These are phyloP conservation scores for Neuroterus valhalla DNA, from an alignment of 1,140 invertebrate species.

Conservation along the genomic window DNA sequence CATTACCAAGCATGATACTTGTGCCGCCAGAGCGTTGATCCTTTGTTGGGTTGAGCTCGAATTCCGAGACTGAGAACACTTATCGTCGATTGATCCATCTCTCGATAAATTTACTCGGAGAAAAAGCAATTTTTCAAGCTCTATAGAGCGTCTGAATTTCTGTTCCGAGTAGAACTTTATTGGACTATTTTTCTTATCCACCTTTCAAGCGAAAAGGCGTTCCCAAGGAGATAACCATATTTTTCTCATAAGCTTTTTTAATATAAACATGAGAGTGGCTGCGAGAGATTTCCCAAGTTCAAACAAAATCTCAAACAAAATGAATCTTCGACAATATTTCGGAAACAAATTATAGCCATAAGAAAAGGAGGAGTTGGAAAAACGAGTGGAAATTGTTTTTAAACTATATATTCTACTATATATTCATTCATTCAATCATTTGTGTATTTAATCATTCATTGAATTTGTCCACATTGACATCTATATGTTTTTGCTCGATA, in stretches of 20 bases:
- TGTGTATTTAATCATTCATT: too few species aligned
- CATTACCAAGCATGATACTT: slow-evolving; percentile 24
- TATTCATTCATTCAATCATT: too few species aligned
- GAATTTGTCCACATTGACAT: too few species aligned
- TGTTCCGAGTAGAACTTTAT: slow-evolving; percentile 3
- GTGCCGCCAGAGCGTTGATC: neutral
- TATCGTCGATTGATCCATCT: slow-evolving; percentile 21
- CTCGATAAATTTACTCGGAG: slow-evolving; percentile 1
- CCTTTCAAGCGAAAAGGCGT: neutral
- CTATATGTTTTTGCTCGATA: too few species aligned
- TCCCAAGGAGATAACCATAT: slow-evolving; percentile 1
- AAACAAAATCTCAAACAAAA: too few species aligned
- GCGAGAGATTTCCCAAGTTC: too few species aligned
- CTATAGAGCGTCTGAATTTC: slow-evolving; percentile 4
- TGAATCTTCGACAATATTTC: too few species aligned
- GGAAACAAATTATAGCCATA: too few species aligned
- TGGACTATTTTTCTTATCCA: slow-evolving; percentile 3
- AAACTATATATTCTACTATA: too few species aligned
- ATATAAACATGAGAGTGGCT: too few species aligned
- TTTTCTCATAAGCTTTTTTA: neutral
- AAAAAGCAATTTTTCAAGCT: slow-evolving; percentile 9
- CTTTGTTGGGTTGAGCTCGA: slow-evolving; percentile 16
- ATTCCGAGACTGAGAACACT: slow-evolving; percentile 19
- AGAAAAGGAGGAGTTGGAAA: too few species aligned
- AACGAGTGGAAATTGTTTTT: too few species aligned